Base-by-base conservation (phyloP, 2,797 vertebrate species). In the Poeciliopsis presidionis region DNA sequence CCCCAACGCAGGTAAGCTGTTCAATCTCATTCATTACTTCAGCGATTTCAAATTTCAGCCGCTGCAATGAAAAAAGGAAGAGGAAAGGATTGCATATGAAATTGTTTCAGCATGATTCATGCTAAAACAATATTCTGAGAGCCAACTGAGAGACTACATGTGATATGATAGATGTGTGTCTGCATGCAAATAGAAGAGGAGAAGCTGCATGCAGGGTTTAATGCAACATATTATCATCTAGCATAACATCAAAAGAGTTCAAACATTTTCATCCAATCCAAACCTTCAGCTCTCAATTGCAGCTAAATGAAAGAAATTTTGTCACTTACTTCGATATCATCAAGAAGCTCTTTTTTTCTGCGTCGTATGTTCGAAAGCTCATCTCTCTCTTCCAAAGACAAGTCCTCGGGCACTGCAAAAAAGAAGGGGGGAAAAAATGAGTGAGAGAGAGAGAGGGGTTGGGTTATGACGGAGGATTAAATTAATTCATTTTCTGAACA, bases 21-120 rank as follows among this genome's bases (percentile, higher is more conserved):
- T 99, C 98, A 0, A 99, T 99, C 93, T 99, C 98, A 0, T 97
- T 99, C 98, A 99, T 99, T 65, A 99, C 98, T 88, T 99, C 98
- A 0, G 98, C 97, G 18, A 99, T 99, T 93, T 99, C 98, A 87
- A 97, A 97, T 91, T 99, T 99, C 95, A 99, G 93, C 91, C 98
- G 95, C 98, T 99, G 96, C 72, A 77, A 81, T n/a, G 0, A 43
- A 63, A 72, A 18, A n/a, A 63, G 67, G 9, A 28, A 43, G 43
- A 45, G 28, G 11, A 69, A 39, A 67, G 20, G 8, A 67, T 4
- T 41, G 39, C 7, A 41, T 8, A 41, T 8, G 39, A 41, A 41
- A 41, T 41, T 41, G 39, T 41, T 41, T 41, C 1, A 41, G 7
- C 39, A 41, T 75, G 8, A 72, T 67, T 69, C 12, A 47, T 47